Conservation (phyloP, 2,888 invertebrate genomes). For the Latrodectus elegans region DNA sequence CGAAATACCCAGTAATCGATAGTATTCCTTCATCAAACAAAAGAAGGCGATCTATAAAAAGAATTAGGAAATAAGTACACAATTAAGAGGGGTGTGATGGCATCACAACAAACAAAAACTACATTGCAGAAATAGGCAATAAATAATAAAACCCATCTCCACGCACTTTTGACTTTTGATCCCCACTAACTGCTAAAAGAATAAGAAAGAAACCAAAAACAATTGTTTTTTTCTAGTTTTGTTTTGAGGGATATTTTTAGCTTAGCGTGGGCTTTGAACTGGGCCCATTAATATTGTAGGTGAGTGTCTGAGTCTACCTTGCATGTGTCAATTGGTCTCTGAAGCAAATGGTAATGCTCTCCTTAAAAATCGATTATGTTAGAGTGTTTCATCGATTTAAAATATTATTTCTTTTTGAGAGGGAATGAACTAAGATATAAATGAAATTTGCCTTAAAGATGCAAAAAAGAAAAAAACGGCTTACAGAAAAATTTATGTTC, state of each 20-base stretch:
- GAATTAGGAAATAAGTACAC: background rate
- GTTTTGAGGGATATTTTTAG: background rate
- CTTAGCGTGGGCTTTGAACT: slow-evolving; percentile 40
- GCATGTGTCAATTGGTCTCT: slow-evolving; percentile 13
- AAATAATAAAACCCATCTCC: no score
- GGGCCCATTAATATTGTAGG: slow-evolving; percentile 1
- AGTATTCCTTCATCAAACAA: background rate
- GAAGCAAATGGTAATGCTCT: slow-evolving; percentile 19
- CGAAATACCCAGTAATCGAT: background rate
- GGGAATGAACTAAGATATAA: background rate
- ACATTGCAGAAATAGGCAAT: no score
- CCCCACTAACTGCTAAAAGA: background rate
- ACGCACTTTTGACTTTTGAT: no score
- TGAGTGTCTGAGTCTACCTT: slow-evolving; percentile 3
- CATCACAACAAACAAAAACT: background rate
- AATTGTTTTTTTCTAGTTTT: no score
- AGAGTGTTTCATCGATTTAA: slow-evolving; percentile 25
- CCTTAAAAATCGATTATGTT: slow-evolving; percentile 26
- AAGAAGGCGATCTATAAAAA: background rate
- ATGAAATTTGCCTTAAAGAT: background rate
- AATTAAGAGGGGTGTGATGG: background rate
- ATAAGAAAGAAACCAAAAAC: background rate
- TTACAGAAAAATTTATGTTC: no score
- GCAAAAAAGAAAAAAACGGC: no score
- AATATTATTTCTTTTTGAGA: background rate